phyloP scores from a whole-genome alignment of 1,140 invertebrate species.

The Potamilus streckersoni region DNA sequence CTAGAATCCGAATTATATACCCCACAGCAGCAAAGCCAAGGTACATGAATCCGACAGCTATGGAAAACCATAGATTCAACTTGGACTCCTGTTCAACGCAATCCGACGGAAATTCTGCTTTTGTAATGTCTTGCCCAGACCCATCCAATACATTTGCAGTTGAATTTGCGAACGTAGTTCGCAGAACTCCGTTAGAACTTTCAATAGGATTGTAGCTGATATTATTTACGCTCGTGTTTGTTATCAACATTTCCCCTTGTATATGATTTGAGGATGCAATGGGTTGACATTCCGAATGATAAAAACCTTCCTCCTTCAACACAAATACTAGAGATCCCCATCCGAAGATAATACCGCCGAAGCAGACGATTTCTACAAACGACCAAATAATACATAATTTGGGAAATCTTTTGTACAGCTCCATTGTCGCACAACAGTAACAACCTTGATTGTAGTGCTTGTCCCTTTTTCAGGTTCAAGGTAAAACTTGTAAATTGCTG shows the following conservation, averaged over 20 bases:
- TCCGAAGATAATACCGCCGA: conserved; percentile 47
- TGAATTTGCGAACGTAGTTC: neutral
- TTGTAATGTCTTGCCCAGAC: neutral
- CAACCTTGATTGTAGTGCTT: no score
- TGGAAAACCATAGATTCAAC: conserved; percentile 50
- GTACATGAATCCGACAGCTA: conserved; percentile 48
- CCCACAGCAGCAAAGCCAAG: conserved; percentile 47
- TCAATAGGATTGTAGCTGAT: no score
- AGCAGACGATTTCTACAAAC: conserved; percentile 41
- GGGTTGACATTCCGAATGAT: conserved; percentile 21
- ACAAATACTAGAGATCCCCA: conserved; percentile 52
- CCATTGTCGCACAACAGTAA: conserved; percentile 8
- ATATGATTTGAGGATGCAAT: neutral
- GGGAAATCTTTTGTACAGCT: conserved; percentile 32
- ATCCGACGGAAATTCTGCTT: neutral
- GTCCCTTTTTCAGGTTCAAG: no score
- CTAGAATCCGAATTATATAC: conserved; percentile 44
- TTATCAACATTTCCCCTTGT: no score
- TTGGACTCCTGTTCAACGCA: conserved; percentile 44
- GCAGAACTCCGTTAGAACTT: no score
- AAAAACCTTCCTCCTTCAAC: conserved; percentile 46
- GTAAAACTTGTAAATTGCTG: no score
- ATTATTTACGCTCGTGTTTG: no score
- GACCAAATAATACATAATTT: conserved; percentile 37
- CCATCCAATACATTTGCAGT: neutral